Evolutionary conservation across 2,888 invertebrate genomes (phyloP).

Genomic region (Ametastegia equiseti): DNA sequence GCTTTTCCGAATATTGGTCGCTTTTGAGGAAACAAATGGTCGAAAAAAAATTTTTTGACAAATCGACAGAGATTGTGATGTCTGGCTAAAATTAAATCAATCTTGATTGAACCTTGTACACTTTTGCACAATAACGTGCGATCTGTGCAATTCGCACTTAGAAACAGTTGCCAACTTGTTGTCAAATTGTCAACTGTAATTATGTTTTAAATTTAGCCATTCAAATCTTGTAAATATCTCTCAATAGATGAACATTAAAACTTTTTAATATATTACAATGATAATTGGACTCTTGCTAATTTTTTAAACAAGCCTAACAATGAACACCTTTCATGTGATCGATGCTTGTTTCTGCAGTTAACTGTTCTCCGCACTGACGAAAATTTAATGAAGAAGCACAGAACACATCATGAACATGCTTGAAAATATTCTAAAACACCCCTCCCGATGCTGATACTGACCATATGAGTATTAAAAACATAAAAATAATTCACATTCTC

Average conservation of each 20-base stretch:
- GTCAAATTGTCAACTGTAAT: neutral
- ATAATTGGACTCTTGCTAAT: neutral
- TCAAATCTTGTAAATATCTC: constrained; percentile 2
- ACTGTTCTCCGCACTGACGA: neutral
- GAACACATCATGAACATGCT: neutral
- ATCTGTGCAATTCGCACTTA: neutral
- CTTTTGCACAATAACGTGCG: neutral
- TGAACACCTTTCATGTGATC: neutral
- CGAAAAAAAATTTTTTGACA: neutral
- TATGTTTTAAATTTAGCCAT: neutral
- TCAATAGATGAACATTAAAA: neutral
- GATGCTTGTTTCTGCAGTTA: neutral
- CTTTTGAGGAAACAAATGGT: constrained; percentile 61
- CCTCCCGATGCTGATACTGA: neutral
- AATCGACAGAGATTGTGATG: neutral
- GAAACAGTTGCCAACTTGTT: neutral
- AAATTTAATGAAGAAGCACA: neutral
- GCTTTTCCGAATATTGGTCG: constrained; percentile 73
- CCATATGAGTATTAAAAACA: neutral
- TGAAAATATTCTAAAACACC: neutral
- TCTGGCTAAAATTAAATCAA: neutral
- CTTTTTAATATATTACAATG: neutral
- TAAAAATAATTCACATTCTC: neutral
- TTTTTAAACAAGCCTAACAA: neutral
- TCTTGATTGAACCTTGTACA: neutral